Evolutionary conservation across 2,797 vertebrate species (phyloP).

Genomic region (Phoebastria nigripes): DNA sequence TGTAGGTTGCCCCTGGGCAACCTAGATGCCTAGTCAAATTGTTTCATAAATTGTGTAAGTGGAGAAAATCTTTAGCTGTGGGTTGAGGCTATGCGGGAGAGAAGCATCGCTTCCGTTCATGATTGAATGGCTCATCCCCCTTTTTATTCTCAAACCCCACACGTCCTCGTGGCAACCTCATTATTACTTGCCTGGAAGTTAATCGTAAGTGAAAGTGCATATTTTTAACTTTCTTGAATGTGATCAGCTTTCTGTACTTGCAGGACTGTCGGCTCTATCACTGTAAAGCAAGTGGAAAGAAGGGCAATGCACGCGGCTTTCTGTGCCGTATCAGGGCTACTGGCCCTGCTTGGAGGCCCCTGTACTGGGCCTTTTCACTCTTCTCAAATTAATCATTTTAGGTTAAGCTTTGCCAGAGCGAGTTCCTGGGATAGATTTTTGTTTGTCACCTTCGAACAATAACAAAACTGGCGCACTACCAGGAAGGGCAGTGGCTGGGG

Average conservation of each 20-base stretch:
- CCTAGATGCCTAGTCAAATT: not conserved
- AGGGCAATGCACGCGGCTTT: rapidly evolving
- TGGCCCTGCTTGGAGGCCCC: not conserved
- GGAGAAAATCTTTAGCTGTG: not conserved
- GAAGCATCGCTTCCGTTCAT: not conserved
- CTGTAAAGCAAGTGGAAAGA: not conserved
- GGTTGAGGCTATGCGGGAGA: not conserved
- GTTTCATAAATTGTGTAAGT: not conserved
- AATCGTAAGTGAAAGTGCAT: not conserved
- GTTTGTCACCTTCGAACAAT: constrained; percentile 12
- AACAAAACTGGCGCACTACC: not conserved
- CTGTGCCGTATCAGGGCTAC: rapidly evolving
- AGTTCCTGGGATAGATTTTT: not conserved
- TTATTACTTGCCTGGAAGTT: not conserved
- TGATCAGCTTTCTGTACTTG: not conserved
- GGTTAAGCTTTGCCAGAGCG: not conserved
- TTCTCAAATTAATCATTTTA: not conserved
- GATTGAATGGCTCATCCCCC: rapidly evolving
- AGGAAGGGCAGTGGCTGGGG: constrained; percentile 21
- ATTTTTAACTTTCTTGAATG: not conserved
- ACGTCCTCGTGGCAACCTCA: not conserved
- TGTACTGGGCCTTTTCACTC: not conserved
- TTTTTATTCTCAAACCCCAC: not conserved
- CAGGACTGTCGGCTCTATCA: not conserved
- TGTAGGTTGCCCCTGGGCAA: not conserved